Conservation (phyloP, 2,113 vertebrate species). For the Galeopterus variegatus region DNA sequence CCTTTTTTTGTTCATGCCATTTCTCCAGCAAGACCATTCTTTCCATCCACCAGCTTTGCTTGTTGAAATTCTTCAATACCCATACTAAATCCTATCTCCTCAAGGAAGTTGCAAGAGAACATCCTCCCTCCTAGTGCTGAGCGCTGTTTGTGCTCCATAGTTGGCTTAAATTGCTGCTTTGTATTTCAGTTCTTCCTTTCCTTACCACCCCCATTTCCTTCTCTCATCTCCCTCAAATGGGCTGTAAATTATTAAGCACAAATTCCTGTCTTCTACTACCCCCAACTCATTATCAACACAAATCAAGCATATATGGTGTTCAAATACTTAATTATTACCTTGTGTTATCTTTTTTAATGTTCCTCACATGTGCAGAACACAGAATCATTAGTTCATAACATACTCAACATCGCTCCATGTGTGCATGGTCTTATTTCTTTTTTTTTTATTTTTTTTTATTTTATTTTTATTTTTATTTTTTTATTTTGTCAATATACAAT, state of each 20-base stretch:
- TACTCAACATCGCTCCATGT: background rate
- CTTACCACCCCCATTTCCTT: background rate
- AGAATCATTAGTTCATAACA: background rate
- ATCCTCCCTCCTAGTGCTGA: background rate
- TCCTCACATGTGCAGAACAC: background rate
- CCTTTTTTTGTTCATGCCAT: background rate
- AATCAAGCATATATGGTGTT: background rate
- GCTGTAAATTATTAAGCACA: constrained; percentile 7
- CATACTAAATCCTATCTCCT: background rate
- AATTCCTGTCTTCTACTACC: background rate
- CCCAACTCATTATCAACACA: background rate
- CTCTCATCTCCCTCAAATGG: background rate
- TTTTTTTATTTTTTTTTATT: no score
- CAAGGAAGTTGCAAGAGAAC: background rate
- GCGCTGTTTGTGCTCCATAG: background rate
- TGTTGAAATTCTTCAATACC: background rate
- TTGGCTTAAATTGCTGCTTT: background rate
- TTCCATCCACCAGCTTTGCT: background rate
- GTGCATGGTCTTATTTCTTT: background rate
- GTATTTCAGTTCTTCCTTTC: background rate
- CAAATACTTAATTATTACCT: background rate
- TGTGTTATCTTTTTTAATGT: background rate
- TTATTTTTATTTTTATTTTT: no score
- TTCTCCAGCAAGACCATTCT: background rate
- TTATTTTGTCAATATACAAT: no score